Evolutionary conservation across 1,140 invertebrate species (phyloP).

Genomic region (Eulimnadia texana): DNA sequence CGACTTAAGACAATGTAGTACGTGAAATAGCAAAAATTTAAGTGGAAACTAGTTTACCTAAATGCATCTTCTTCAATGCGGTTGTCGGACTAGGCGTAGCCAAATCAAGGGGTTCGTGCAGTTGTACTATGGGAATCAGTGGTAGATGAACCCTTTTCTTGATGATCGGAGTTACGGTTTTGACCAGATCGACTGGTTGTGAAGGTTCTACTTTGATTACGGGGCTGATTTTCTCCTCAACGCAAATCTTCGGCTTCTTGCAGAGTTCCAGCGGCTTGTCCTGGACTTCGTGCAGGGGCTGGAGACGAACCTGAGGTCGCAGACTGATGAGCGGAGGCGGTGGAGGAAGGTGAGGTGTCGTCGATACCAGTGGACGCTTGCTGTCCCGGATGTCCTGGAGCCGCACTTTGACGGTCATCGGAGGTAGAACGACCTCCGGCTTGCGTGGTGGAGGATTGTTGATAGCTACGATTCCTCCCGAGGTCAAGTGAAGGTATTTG

Average conservation of each 20-base stretch:
- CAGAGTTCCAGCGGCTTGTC: conserved; percentile 7
- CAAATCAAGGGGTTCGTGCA: conserved; percentile 4
- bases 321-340: conserved; percentile 7
- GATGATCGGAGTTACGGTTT: not conserved
- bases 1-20: too few relatives aligned
- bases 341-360: not conserved
- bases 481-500: conserved; percentile 4
- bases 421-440: conserved; percentile 2
- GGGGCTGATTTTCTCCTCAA: not conserved
- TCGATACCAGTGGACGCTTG: not conserved
- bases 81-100: conserved; percentile 7
- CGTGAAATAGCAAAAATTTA: not conserved
- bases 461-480: not conserved
- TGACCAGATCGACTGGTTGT: not conserved
- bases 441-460: conserved; percentile 8
- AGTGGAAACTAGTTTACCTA: not conserved
- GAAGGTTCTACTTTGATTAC: not conserved
- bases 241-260: not conserved
- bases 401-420: conserved; percentile 2
- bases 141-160: not conserved
- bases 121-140: conserved; percentile 2
- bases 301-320: not conserved
- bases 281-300: not conserved
- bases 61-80: not conserved
- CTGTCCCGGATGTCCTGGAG: not conserved